Evolutionary conservation across 2,113 vertebrate genomes (phyloP).

Genomic region (Prolemur simus): DNA sequence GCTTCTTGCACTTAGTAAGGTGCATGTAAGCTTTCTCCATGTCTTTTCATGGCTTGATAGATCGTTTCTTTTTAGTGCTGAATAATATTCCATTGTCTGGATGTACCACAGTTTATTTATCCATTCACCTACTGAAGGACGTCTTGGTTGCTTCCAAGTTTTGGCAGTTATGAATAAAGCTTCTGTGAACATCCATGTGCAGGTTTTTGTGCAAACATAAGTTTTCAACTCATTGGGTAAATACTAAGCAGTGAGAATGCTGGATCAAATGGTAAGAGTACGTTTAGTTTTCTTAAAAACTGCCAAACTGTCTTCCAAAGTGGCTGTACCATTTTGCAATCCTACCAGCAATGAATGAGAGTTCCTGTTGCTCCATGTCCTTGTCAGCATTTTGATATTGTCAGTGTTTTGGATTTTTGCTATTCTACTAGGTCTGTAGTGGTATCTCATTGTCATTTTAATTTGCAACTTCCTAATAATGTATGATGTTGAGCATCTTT

Average conservation of each 20-base stretch:
- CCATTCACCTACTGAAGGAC: background rate
- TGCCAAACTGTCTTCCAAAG: background rate
- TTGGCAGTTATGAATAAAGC: background rate
- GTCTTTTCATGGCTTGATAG: background rate
- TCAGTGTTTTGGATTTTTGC: background rate
- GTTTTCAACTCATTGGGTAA: background rate
- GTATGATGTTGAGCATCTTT: background rate
- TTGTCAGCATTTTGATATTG: background rate
- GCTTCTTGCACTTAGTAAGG: background rate
- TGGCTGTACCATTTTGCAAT: background rate
- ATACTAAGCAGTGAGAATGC: background rate
- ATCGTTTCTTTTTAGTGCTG: background rate
- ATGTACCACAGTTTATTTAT: background rate
- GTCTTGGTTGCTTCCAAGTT: background rate
- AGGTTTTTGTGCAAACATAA: background rate
- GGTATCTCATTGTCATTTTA: background rate
- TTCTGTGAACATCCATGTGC: background rate
- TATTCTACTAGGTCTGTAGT: background rate
- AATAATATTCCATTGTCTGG: background rate
- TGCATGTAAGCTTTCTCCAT: background rate
- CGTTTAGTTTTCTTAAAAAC: background rate
- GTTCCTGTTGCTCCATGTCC: background rate
- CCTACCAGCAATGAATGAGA: background rate
- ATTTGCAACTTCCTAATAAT: background rate
- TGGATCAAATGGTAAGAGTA: background rate